Evolutionary conservation across 2,797 vertebrate genomes (phyloP).

Genomic region (Leucoraja ocellata): DNA sequence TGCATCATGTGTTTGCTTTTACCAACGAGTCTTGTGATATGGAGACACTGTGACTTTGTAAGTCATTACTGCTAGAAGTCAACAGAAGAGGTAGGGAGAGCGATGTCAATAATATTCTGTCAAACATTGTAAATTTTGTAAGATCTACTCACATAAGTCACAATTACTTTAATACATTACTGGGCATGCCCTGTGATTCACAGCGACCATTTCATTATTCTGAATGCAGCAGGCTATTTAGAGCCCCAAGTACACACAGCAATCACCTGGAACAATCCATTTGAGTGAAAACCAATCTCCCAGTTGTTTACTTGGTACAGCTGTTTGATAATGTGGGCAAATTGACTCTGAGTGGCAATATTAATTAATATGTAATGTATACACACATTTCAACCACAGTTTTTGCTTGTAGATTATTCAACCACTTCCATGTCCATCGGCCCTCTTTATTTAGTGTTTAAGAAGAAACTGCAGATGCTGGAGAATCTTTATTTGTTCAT

Average conservation of each 20-base stretch:
- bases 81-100: background rate
- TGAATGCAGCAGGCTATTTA: background rate
- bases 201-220: background rate
- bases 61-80: background rate
- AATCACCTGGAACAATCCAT: background rate
- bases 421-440: background rate
- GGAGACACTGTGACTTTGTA: background rate
- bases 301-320: background rate
- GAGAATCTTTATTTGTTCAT: background rate
- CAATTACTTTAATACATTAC: background rate
- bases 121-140: background rate
- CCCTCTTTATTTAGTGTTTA: background rate
- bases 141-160: background rate
- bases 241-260: background rate
- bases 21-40: background rate
- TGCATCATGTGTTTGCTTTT: background rate
- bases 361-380: conserved; percentile 3
- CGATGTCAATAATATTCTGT: background rate
- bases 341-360: background rate
- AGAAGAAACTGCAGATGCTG: too few species aligned
- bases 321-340: background rate
- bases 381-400: background rate
- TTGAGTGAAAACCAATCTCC: background rate
- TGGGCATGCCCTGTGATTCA: background rate
- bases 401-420: background rate